Evolutionary conservation across 2,888 invertebrate genomes (phyloP).

Genomic region (Chrysodeixis includens): DNA sequence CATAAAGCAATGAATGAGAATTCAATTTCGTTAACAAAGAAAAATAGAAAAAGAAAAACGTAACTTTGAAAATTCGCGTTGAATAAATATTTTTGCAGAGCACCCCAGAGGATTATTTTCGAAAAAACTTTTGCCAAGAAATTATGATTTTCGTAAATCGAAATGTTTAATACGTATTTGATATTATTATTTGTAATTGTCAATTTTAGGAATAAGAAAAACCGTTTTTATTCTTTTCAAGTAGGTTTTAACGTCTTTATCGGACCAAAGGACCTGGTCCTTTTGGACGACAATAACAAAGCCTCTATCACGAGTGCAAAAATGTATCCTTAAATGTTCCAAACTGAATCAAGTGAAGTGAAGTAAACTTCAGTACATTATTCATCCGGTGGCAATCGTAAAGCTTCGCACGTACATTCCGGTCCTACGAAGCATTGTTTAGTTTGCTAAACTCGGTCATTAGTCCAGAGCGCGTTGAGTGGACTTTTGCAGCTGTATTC

Average conservation of each 20-base stretch:
- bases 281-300: no score
- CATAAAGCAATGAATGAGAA: constrained; percentile 79
- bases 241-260: no score
- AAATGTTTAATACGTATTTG: background rate
- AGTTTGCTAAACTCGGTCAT: background rate
- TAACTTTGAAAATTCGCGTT: constrained; percentile 53
- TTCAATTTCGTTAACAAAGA: constrained; percentile 83
- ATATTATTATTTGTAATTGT: background rate
- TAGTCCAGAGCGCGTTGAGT: background rate
- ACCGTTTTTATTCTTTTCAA: no score
- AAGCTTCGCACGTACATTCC: constrained; percentile 2
- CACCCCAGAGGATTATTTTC: constrained; percentile 28
- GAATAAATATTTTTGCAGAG: constrained; percentile 67
- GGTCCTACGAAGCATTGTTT: constrained; percentile 1
- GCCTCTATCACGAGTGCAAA: background rate
- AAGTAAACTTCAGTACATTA: background rate
- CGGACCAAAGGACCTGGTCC: no score
- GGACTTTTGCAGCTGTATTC: background rate
- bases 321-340: background rate
- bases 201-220: background rate
- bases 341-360: background rate
- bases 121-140: constrained; percentile 42
- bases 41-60: constrained; percentile 68
- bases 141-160: constrained; percentile 30
- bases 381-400: background rate